These are phyloP conservation scores for Etheostoma perlongum DNA, from an alignment of 2,797 vertebrate species.

Conservation along the genomic window DNA sequence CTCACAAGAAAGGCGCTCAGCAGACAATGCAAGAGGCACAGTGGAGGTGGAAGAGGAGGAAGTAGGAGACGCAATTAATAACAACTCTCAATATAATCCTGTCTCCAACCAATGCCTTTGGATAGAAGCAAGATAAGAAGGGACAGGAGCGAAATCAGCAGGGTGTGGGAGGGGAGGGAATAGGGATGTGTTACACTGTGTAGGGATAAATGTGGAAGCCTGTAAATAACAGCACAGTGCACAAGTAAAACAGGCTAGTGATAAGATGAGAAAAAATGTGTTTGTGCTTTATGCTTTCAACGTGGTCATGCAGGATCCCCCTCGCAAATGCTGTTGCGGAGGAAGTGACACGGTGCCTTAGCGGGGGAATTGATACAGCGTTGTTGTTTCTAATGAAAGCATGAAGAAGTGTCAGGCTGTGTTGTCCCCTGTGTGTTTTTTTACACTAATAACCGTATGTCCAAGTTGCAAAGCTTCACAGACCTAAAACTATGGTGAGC, in stretches of 20 bases:
- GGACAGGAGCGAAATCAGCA: conserved; percentile 64
- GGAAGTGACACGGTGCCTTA: conserved; percentile 26
- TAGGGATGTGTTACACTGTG: conserved; percentile 41
- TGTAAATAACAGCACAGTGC: conserved; percentile 65
- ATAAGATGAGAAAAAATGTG: conserved; percentile 46
- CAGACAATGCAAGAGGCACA: conserved; percentile 57
- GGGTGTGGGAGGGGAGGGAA: conserved; percentile 29
- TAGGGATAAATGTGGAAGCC: conserved; percentile 62
- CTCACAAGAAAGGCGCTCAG: conserved; percentile 55
- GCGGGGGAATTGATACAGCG: neutral
- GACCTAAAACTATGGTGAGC: neutral
- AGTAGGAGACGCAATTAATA: conserved; percentile 76
- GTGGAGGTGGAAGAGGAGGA: conserved; percentile 64
- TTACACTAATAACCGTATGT: conserved; percentile 2
- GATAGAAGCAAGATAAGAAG: conserved; percentile 74
- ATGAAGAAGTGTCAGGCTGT: neutral
- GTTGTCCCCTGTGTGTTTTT: neutral
- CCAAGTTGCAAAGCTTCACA: conserved; percentile 26
- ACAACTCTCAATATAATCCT: conserved; percentile 79
- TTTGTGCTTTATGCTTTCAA: conserved; percentile 18
- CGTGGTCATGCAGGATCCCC: conserved; percentile 34
- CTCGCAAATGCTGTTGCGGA: neutral
- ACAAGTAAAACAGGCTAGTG: conserved; percentile 53
- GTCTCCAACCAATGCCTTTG: conserved; percentile 71
- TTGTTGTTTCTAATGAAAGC: conserved; percentile 24